Evolutionary conservation across 2,888 invertebrate genomes (phyloP), one percentile per base, ranked within the genome.

Genomic region (Torymus aiolomorphi): DNA sequence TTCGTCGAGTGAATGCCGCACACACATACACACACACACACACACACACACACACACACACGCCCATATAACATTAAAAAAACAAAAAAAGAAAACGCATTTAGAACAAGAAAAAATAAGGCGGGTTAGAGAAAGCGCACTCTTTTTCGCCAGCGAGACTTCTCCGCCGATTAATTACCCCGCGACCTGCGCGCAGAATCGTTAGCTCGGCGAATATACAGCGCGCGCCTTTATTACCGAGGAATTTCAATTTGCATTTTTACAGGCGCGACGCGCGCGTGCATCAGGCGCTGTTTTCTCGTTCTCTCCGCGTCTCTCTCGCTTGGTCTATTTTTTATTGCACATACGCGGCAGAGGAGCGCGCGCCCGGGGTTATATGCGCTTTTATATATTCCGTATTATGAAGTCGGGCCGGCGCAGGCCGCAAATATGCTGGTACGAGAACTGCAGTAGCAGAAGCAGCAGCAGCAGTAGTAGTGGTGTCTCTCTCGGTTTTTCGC

Each of bases 231-330:
- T 78, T 81, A 75, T 75, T 78, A 71, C 72, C 20, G 20, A 31
- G 31, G 76, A 78, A 81, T 81, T 81, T 78, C 72, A 75, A 81
- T 81, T 81, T 81, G 72, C 81, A 81, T 78, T 78, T 81, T 79
- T 81, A 75, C 74, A 57, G 20, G 51, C 20, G 16, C 42, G 16
- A 16, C 31, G 16, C 5, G 54, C 67, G 31, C 18, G 5, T n/a
- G 24, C 49, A 14, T 51, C 11, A 31, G 16, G 51, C 54, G 16
- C 14, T 20, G 24, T 16, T 42, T 14, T 11, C 10, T 18, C n/a
- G 51, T 14, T n/a, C 5, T 73, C 52, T 18, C 49, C 24, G 14
- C 24, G n/a, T 56, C 42, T n/a, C 13, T 42, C 51, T 51, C 11
- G 13, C 16, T 76, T 31, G n/a, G n/a, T 24, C 12, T 66, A 18